These are phyloP conservation scores for Caprella mutica DNA, from an alignment of 2,888 invertebrate species.

Conservation along the genomic window DNA sequence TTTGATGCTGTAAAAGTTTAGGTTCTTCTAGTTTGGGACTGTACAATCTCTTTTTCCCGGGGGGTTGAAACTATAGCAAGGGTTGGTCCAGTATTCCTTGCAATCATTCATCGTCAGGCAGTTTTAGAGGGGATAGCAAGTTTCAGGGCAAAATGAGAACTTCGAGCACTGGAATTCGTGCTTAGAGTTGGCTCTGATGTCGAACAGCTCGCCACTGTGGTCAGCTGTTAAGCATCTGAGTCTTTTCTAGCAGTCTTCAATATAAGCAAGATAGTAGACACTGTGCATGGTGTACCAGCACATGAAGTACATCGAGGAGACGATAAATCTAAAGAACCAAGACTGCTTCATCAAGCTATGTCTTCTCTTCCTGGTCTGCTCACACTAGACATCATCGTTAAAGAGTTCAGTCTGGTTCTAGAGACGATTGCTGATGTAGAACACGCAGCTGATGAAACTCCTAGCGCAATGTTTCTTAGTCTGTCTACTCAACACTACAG, in stretches of 20 bases:
- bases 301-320: conserved; percentile 54
- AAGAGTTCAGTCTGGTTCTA: too few species aligned
- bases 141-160: conserved; percentile 57
- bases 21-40: conserved; percentile 42
- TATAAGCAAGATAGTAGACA: conserved; percentile 42
- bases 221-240: conserved; percentile 49
- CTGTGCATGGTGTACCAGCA: conserved; percentile 53
- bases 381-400: too few species aligned
- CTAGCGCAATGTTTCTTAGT: not conserved
- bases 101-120: conserved; percentile 43
- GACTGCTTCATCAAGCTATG: not conserved
- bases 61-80: conserved; percentile 45
- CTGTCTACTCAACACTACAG: not conserved
- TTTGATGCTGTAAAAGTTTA: conserved; percentile 45
- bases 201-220: conserved; percentile 42
- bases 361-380: not conserved
- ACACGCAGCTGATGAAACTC: conserved; percentile 3
- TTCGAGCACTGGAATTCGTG: conserved; percentile 49
- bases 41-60: conserved; percentile 40
- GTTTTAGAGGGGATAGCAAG: conserved; percentile 50
- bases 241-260: conserved; percentile 50
- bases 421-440: too few species aligned
- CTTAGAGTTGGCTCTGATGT: conserved; percentile 49
- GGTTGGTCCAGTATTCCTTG: conserved; percentile 44
- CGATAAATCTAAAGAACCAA: conserved; percentile 34